phyloP scores from a whole-genome alignment of 2,888 invertebrate genomes.

The Sthenelais limicola region DNA sequence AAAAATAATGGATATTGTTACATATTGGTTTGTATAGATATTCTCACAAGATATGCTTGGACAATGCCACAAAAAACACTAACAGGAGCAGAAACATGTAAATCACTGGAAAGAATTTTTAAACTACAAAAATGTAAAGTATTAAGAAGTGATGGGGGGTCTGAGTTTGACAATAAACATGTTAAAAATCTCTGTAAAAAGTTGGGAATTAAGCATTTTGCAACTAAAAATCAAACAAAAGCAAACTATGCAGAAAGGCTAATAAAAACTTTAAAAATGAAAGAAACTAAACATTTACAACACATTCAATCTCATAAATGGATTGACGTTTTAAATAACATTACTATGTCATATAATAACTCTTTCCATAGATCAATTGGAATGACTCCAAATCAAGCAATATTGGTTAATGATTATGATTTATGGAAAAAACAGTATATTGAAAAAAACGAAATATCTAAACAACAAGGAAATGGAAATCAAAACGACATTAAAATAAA shows the following conservation, averaged over 20 bases:
- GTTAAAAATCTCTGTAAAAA: neutral
- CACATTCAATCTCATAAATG: neutral
- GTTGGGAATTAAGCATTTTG: neutral
- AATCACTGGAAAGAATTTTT: neutral
- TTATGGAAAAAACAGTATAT: neutral
- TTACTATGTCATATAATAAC: neutral
- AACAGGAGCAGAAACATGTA: neutral
- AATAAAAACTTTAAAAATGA: neutral
- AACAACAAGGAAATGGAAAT: too few species aligned
- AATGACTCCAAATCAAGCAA: slow-evolving; percentile 1
- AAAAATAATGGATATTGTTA: neutral
- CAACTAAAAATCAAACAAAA: neutral
- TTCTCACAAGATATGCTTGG: neutral
- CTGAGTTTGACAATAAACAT: neutral
- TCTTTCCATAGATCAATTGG: neutral
- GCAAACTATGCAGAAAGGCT: neutral
- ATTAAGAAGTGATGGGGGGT: too few species aligned
- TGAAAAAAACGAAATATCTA: neutral
- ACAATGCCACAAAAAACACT: neutral
- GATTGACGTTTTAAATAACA: neutral
- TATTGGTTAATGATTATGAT: neutral
- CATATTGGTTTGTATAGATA: neutral
- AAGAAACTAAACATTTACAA: neutral
- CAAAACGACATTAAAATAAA: too few species aligned
- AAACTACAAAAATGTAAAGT: too few species aligned